Conservation (phyloP, 2,888 invertebrate genomes). For the Sarcophaga variegata region DNA sequence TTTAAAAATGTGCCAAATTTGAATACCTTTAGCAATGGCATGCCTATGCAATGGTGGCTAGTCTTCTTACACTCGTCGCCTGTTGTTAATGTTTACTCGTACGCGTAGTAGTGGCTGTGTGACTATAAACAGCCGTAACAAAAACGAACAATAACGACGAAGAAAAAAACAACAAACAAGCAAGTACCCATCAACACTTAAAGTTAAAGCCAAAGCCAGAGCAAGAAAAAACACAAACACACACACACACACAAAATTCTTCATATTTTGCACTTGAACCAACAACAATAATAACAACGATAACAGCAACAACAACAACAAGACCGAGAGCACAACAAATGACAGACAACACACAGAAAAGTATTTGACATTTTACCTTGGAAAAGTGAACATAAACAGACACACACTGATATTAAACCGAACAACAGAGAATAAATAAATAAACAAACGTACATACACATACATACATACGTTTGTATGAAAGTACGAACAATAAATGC, state of each 20-base stretch:
- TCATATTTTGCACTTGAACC: slow-evolving; percentile 72
- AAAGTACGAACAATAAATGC: not conserved
- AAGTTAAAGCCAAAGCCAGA: slow-evolving; percentile 63
- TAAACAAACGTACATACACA: slow-evolving; percentile 69
- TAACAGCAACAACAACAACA: not conserved
- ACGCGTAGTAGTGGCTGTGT: slow-evolving; percentile 20
- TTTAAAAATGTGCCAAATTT: not conserved
- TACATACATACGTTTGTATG: not conserved
- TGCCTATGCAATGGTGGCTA: slow-evolving; percentile 32
- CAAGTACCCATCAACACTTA: slow-evolving; percentile 68
- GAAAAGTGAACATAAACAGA: slow-evolving; percentile 62
- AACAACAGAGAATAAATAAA: slow-evolving; percentile 61
- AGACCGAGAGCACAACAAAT: slow-evolving; percentile 23
- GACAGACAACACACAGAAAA: slow-evolving; percentile 75
- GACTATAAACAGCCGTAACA: slow-evolving; percentile 66
- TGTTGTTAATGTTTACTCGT: not conserved
- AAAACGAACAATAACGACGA: slow-evolving; percentile 68
- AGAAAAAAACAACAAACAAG: slow-evolving; percentile 44
- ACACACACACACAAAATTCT: slow-evolving; percentile 45
- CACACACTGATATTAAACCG: slow-evolving; percentile 46
- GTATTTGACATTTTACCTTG: slow-evolving; percentile 81
- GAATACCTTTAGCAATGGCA: not conserved
- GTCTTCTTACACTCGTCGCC: not conserved
- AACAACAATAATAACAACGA: slow-evolving; percentile 59
- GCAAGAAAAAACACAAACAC: too few species aligned